Conservation (phyloP, 2,888 invertebrate genomes). For the Epistrophe eligans region DNA sequence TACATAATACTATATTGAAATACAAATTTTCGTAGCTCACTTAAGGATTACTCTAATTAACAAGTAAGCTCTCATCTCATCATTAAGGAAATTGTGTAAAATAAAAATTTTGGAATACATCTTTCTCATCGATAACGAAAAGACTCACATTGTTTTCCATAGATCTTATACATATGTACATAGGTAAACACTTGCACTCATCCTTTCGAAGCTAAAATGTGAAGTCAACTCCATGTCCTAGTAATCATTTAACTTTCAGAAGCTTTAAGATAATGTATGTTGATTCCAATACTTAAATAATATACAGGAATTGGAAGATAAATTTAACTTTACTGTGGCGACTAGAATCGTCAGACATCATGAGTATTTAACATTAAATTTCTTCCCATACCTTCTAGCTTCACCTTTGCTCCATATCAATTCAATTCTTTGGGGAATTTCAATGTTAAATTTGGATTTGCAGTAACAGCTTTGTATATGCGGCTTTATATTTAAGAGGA, state of each 20-base stretch:
- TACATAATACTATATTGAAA: too few species aligned
- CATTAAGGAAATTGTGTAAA: not conserved
- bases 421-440: conserved; percentile 48
- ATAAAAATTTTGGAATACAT: not conserved
- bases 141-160: too few species aligned
- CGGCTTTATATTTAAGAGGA: conserved; percentile 10
- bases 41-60: not conserved
- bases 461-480: conserved; percentile 40
- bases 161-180: too few species aligned
- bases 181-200: too few species aligned
- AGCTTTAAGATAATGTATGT: not conserved
- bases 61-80: not conserved
- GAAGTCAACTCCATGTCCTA: conserved; percentile 56
- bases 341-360: not conserved
- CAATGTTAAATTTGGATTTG: conserved; percentile 47
- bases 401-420: not conserved
- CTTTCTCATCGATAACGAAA: too few species aligned
- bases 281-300: not conserved
- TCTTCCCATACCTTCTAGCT: not conserved
- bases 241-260: conserved; percentile 31
- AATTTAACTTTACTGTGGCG: conserved; percentile 5
- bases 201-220: too few species aligned
- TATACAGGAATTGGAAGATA: not conserved
- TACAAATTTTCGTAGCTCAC: too few species aligned
- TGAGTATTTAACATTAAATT: conserved; percentile 30